phyloP scores from a whole-genome alignment of 2,888 invertebrate species.

The Leptinotarsa peninsularis region DNA sequence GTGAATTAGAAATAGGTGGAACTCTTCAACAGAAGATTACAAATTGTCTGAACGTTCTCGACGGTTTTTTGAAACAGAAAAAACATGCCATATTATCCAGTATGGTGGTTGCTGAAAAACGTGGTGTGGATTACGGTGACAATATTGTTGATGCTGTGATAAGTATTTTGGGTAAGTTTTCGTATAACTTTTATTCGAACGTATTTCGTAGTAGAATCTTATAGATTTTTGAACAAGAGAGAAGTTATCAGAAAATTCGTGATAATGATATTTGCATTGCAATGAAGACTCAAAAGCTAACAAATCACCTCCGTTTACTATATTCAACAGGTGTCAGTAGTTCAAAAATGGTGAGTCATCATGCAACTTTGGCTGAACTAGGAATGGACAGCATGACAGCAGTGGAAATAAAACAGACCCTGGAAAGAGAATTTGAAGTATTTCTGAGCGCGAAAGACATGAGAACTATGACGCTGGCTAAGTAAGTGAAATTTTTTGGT shows the following conservation, averaged over 20 bases:
- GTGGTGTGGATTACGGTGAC: slow-evolving; percentile 72
- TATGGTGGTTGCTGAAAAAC: slow-evolving; percentile 90
- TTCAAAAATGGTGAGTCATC: slow-evolving; percentile 76
- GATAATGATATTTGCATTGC: no score
- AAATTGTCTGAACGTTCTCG: slow-evolving; percentile 74
- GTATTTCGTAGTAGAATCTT: background rate
- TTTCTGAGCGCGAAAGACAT: slow-evolving; percentile 89
- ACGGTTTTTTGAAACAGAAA: slow-evolving; percentile 77
- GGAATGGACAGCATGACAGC: slow-evolving; percentile 99
- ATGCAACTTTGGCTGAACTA: slow-evolving; percentile 85
- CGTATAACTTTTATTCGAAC: background rate
- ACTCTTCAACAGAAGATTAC: slow-evolving; percentile 77
- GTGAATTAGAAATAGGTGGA: slow-evolving; percentile 68
- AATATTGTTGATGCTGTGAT: slow-evolving; percentile 79
- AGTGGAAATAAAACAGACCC: slow-evolving; percentile 92
- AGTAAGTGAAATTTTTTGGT: slow-evolving; percentile 59
- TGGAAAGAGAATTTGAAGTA: slow-evolving; percentile 91
- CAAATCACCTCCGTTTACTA: background rate
- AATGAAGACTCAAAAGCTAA: background rate
- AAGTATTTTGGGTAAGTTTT: slow-evolving; percentile 73
- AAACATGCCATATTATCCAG: slow-evolving; percentile 77
- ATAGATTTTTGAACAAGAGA: no score
- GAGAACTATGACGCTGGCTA: slow-evolving; percentile 81
- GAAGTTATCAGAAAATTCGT: no score
- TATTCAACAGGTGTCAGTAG: slow-evolving; percentile 61